Percentiles rank a stretch among this genome's conserved stretches.
These are phyloP conservation scores for Chloroclysta siterata DNA, from an alignment of 2,888 invertebrate species.

Conservation along the genomic window DNA sequence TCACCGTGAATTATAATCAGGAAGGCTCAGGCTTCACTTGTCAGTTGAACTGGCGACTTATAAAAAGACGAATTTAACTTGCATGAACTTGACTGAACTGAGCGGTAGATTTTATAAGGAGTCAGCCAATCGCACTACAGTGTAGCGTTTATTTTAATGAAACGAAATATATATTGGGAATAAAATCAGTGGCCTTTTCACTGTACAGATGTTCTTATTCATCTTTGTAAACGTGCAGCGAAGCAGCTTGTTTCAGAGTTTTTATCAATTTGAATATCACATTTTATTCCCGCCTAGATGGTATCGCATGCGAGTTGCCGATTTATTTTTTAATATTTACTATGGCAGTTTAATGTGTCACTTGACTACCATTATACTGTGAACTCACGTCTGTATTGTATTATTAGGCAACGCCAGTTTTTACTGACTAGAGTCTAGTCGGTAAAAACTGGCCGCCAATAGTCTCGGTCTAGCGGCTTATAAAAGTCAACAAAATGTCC, in stretches of 20 bases:
- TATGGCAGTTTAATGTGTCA: slow-evolving; percentile 17
- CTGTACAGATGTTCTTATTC: too few species aligned
- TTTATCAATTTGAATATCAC: slow-evolving; percentile 33
- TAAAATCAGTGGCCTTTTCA: not conserved
- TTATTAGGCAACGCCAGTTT: slow-evolving; percentile 5
- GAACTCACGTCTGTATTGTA: slow-evolving; percentile 11
- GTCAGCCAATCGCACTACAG: too few species aligned
- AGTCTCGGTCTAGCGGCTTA: not conserved
- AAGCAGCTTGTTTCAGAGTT: slow-evolving; percentile 32
- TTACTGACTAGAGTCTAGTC: not conserved
- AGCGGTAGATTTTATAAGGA: not conserved
- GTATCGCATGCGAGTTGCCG: slow-evolving; percentile 36
- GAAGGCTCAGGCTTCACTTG: not conserved
- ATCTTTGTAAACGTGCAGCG: slow-evolving; percentile 39
- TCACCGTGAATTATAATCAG: not conserved
- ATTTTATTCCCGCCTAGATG: slow-evolving; percentile 46
- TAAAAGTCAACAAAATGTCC: not conserved
- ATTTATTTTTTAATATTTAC: slow-evolving; percentile 40
- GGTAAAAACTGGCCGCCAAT: too few species aligned
- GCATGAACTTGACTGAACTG: slow-evolving; percentile 3
- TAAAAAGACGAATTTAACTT: not conserved
- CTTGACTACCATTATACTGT: slow-evolving; percentile 7
- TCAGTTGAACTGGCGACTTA: slow-evolving; percentile 1
- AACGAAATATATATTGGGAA: not conserved
- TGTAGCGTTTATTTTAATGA: not conserved